Conservation (phyloP, 2,888 invertebrate species). For the Drosophila falleni region DNA sequence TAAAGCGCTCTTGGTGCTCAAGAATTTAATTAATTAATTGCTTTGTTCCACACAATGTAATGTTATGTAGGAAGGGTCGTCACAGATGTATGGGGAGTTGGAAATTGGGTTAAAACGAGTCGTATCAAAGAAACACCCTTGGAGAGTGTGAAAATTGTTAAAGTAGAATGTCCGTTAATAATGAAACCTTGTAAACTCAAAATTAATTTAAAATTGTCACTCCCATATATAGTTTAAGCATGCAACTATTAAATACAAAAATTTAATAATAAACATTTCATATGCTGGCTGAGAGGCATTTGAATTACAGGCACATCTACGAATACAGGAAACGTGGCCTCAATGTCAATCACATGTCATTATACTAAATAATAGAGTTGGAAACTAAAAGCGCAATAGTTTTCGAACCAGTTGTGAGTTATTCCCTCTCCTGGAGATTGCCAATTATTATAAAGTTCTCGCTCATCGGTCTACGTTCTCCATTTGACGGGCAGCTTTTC, state of each 20-base stretch:
- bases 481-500: constrained; percentile 58
- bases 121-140: not conserved
- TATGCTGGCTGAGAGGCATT: not conserved
- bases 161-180: not conserved
- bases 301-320: constrained; percentile 12
- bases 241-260: not conserved
- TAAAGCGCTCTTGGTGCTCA: constrained; percentile 53
- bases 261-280: constrained; percentile 7
- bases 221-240: not conserved
- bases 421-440: constrained; percentile 8
- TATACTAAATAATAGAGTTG: constrained; percentile 54
- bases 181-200: not conserved
- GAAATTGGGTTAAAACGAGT: constrained; percentile 46
- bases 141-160: not conserved
- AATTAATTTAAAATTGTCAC: not conserved
- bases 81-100: constrained; percentile 12
- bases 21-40: constrained; percentile 80
- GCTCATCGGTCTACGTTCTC: constrained; percentile 20
- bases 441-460: constrained; percentile 37
- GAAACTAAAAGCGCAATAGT: constrained; percentile 33
- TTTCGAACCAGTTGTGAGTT: constrained; percentile 42
- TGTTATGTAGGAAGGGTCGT: constrained; percentile 13
- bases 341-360: constrained; percentile 73
- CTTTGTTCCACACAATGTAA: constrained; percentile 38
- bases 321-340: constrained; percentile 61